Evolutionary conservation across 2,888 invertebrate genomes (phyloP).

Genomic region (Incurvaria masculella): DNA sequence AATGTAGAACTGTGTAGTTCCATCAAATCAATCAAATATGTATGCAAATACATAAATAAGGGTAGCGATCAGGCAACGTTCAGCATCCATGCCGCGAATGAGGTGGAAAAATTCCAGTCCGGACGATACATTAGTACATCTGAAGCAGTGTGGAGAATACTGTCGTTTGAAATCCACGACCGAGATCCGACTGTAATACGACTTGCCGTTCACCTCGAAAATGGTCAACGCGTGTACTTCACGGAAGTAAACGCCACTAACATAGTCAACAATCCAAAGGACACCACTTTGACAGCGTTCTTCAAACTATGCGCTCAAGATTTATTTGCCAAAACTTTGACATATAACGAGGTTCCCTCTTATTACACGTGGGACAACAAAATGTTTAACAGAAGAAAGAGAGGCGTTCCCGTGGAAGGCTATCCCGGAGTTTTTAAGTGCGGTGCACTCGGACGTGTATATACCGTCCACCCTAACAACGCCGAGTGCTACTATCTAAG

Average conservation of each 20-base stretch:
- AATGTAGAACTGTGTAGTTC: not conserved
- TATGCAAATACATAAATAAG: not conserved
- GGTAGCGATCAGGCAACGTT: not conserved
- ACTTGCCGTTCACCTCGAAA: slow-evolving; percentile 13
- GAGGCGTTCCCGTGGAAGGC: slow-evolving; percentile 7
- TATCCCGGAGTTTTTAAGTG: slow-evolving; percentile 5
- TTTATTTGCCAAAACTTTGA: slow-evolving; percentile 1
- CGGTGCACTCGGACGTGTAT: slow-evolving; percentile 1
- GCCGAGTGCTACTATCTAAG: slow-evolving; percentile 1
- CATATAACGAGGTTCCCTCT: slow-evolving; percentile 11
- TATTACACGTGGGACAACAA: slow-evolving; percentile 16
- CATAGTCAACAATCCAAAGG: slow-evolving; percentile 5
- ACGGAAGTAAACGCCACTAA: slow-evolving; percentile 9
- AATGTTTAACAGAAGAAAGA: slow-evolving; percentile 11
- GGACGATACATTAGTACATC: slow-evolving; percentile 7
- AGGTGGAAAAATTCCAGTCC: not conserved
- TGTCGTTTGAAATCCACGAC: slow-evolving; percentile 11
- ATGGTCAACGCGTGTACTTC: slow-evolving; percentile 13
- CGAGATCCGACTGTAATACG: slow-evolving; percentile 10
- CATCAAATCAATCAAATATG: not conserved
- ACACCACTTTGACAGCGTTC: slow-evolving; percentile 16
- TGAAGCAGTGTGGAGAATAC: slow-evolving; percentile 10
- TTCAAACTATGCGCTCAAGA: slow-evolving; percentile 13
- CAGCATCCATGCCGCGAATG: not conserved
- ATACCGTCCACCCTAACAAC: slow-evolving; percentile 2